Evolutionary conservation across 2,888 invertebrate genomes (phyloP).

Genomic region (Amphipoea lucens): DNA sequence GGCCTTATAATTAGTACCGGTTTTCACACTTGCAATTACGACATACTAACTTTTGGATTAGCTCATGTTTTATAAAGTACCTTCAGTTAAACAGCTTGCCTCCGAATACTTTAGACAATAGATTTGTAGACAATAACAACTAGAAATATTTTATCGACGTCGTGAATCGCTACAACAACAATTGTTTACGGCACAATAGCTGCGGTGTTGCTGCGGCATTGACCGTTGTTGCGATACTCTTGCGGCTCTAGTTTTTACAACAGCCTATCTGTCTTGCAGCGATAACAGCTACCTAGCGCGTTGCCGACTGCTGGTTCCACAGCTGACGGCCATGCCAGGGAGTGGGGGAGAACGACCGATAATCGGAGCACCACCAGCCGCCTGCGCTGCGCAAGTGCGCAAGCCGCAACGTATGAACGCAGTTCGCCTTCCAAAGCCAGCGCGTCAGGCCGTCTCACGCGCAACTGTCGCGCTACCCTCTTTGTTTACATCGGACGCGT

Average conservation of each 20-base stretch:
- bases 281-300: constrained; percentile 56
- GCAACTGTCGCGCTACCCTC: constrained; percentile 63
- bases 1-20: constrained; percentile 19
- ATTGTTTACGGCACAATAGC: constrained; percentile 38
- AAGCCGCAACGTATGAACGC: constrained; percentile 18
- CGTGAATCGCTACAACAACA: constrained; percentile 11
- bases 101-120: constrained; percentile 26
- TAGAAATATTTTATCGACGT: constrained; percentile 24
- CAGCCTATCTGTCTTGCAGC: constrained; percentile 42
- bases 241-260: constrained; percentile 37
- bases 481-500: constrained; percentile 83
- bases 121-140: constrained; percentile 18
- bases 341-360: constrained; percentile 85
- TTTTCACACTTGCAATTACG: constrained; percentile 8
- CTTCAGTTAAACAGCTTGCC: background rate
- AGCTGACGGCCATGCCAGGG: constrained; percentile 72
- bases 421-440: constrained; percentile 68
- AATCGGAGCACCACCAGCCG: constrained; percentile 69
- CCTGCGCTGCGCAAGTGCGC: constrained; percentile 56
- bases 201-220: constrained; percentile 23
- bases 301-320: constrained; percentile 42
- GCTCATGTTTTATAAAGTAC: constrained; percentile 14
- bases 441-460: constrained; percentile 72
- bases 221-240: constrained; percentile 32
- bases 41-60: background rate